Conservation (phyloP, 2,797 vertebrate species). For the Leuciscus waleckii region DNA sequence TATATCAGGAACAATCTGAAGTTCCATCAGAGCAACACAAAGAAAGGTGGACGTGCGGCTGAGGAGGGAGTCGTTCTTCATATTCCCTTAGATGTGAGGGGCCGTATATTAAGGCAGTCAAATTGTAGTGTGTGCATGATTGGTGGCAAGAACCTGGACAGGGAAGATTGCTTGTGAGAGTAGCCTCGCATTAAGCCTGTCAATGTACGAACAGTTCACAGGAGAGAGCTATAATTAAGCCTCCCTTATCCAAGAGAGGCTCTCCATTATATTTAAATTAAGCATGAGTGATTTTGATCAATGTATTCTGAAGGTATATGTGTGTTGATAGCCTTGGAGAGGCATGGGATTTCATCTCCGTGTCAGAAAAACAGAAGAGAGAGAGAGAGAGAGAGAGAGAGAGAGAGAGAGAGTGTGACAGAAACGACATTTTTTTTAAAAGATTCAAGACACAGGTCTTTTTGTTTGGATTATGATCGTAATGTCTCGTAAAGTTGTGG, state of each 20-base stretch:
- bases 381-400: not conserved
- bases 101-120: constrained; percentile 60
- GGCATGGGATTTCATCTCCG: constrained; percentile 26
- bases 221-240: constrained; percentile 90
- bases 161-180: constrained; percentile 72
- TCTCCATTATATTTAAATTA: constrained; percentile 92
- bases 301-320: constrained; percentile 50
- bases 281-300: constrained; percentile 72
- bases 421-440: not conserved
- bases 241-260: constrained; percentile 87
- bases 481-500: constrained; percentile 32
- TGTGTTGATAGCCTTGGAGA: constrained; percentile 35
- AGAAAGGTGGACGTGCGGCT: constrained; percentile 16
- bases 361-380: constrained; percentile 36
- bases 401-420: not conserved
- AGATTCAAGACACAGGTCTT: constrained; percentile 12
- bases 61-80: constrained; percentile 47
- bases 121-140: constrained; percentile 67
- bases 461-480: constrained; percentile 38
- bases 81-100: constrained; percentile 48
- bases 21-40: constrained; percentile 55
- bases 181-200: constrained; percentile 85
- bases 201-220: constrained; percentile 80
- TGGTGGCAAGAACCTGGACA: constrained; percentile 58
- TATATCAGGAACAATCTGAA: constrained; percentile 50